Percentiles rank a stretch among this genome's conserved stretches.
Conservation (phyloP, 2,113 vertebrate genomes). For the Pithys albifrons region DNA sequence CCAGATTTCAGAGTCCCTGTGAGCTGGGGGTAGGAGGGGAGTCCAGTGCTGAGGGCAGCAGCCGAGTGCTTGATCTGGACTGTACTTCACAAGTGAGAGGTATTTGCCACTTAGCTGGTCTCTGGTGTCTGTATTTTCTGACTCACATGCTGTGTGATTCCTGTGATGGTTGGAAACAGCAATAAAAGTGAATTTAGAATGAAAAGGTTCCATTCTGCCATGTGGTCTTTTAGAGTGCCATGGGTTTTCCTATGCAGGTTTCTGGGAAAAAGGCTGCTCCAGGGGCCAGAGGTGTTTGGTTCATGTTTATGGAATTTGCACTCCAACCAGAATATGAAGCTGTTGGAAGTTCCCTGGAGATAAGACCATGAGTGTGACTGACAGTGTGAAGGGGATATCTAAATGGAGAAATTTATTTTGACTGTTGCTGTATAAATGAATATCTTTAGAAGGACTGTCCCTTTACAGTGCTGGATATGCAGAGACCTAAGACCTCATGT, state of each 20-base stretch:
- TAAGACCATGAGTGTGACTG: neutral
- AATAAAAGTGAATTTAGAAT: conserved; percentile 30
- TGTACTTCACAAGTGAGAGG: conserved; percentile 22
- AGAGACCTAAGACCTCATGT: fast-evolving
- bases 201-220: conserved; percentile 28
- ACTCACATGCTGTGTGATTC: neutral
- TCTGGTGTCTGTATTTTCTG: conserved; percentile 35
- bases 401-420: neutral
- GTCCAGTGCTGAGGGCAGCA: conserved; percentile 28
- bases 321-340: neutral
- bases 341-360: neutral
- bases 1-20: neutral
- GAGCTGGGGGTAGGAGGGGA: neutral
- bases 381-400: neutral
- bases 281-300: neutral
- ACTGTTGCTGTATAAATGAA: neutral
- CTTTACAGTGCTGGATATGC: neutral
- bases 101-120: conserved; percentile 60
- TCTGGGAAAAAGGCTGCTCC: neutral
- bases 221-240: neutral
- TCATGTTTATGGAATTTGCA: conserved; percentile 6
- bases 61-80: neutral
- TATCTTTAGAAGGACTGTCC: neutral
- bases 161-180: conserved; percentile 48
- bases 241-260: conserved; percentile 16